Evolutionary conservation across 2,113 vertebrate genomes (phyloP).

Genomic region (Mobula hypostoma): DNA sequence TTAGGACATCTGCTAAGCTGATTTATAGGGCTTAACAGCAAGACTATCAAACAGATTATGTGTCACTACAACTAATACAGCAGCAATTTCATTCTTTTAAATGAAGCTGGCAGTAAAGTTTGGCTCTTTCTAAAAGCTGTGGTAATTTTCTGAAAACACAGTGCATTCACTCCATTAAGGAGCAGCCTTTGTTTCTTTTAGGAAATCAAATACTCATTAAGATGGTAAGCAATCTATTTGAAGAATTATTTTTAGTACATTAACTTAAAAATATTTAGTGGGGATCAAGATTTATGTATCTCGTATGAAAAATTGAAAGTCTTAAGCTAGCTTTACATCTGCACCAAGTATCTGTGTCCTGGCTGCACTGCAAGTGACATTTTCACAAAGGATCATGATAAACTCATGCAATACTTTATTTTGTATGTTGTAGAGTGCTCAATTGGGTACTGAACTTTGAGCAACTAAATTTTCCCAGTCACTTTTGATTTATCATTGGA

Average conservation of each 20-base stretch:
- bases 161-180: background rate
- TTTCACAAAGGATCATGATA: background rate
- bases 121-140: background rate
- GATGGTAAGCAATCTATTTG: background rate
- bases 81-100: slow-evolving; percentile 34
- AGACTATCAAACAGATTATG: slow-evolving; percentile 63
- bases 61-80: slow-evolving; percentile 60
- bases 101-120: slow-evolving; percentile 16
- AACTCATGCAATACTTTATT: background rate
- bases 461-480: slow-evolving; percentile 22
- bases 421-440: background rate
- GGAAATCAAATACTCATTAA: slow-evolving; percentile 20
- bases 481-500: slow-evolving; percentile 52
- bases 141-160: slow-evolving; percentile 14
- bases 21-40: slow-evolving; percentile 63
- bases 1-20: slow-evolving; percentile 65
- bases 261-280: background rate
- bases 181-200: background rate
- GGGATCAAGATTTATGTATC: background rate
- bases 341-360: background rate
- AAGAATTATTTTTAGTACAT: background rate
- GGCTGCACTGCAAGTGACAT: slow-evolving; percentile 6
- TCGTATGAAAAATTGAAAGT: background rate
- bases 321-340: background rate
- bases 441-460: slow-evolving; percentile 42